phyloP scores from a whole-genome alignment of 1,140 invertebrate genomes.

The Nasonia longicornis region DNA sequence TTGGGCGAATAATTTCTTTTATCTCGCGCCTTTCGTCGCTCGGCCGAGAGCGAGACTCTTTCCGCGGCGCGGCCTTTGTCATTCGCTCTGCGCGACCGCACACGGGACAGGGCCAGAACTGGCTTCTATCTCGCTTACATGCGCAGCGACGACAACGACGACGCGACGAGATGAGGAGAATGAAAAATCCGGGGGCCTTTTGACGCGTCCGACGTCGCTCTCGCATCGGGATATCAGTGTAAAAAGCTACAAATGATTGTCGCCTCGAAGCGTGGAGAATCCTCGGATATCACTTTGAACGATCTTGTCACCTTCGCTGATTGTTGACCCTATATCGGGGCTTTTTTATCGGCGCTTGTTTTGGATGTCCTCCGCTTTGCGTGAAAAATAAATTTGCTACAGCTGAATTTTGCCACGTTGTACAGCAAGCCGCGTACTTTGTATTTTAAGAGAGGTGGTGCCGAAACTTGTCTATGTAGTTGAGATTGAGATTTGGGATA shows the following conservation, averaged over 20 bases:
- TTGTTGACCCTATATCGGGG: neutral
- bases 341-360: too few relatives aligned
- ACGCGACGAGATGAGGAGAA: conserved; percentile 23
- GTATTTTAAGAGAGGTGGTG: too few relatives aligned
- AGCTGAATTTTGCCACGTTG: too few relatives aligned
- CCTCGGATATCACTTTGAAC: neutral
- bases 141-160: neutral
- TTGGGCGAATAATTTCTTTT: conserved; percentile 62
- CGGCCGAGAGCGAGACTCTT: neutral
- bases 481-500: neutral
- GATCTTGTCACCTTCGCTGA: neutral
- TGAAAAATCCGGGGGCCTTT: conserved; percentile 41
- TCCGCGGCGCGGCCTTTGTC: conserved; percentile 49
- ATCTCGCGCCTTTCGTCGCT: conserved; percentile 48
- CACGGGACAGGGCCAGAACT: neutral
- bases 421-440: too few relatives aligned
- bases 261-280: neutral
- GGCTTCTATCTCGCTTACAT: conserved; percentile 18
- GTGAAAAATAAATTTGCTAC: neutral
- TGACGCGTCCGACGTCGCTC: neutral
- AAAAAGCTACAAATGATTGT: neutral
- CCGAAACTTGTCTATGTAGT: too few relatives aligned
- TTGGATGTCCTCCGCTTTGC: too few relatives aligned
- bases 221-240: neutral
- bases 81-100: conserved; percentile 44